These are phyloP conservation scores for Mus spretus DNA, from an alignment of 2,797 vertebrate genomes.

Conservation along the genomic window DNA sequence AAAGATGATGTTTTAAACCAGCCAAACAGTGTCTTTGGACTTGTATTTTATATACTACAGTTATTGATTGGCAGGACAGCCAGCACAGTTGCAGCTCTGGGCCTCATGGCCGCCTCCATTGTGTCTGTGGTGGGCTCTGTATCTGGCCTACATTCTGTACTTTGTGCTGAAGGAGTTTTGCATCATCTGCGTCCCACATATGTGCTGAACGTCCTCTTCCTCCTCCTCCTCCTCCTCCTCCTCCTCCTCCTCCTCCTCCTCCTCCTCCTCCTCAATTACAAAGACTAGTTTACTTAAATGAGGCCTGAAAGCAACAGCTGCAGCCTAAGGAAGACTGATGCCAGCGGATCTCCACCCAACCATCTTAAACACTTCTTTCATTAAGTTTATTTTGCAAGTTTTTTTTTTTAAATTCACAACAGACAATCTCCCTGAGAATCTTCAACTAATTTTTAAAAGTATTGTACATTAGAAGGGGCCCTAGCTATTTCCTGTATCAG, in stretches of 20 bases:
- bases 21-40: conserved; percentile 99
- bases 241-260: conserved; percentile 92
- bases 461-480: conserved; percentile 87
- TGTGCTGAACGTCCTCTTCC: conserved; percentile 99
- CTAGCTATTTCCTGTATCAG: conserved; percentile 88
- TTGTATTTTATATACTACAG: conserved; percentile 99
- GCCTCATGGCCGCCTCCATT: conserved; percentile 99
- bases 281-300: conserved; percentile 99
- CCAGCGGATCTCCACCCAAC: conserved; percentile 93
- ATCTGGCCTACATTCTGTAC: conserved; percentile 99
- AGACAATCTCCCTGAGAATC: conserved; percentile 88
- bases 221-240: conserved; percentile 60
- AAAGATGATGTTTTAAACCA: conserved; percentile 99
- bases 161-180: conserved; percentile 99
- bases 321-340: conserved; percentile 96
- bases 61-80: conserved; percentile 99
- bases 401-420: conserved; percentile 87
- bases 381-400: conserved; percentile 98
- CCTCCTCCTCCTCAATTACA: conserved; percentile 97
- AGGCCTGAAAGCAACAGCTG: conserved; percentile 99
- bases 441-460: conserved; percentile 88
- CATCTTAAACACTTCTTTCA: conserved; percentile 96
- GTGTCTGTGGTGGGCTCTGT: conserved; percentile 98
- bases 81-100: conserved; percentile 97
- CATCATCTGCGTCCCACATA: conserved; percentile 98